Conservation (phyloP, 2,113 vertebrate genomes). For the Malaclemys terrapin region DNA sequence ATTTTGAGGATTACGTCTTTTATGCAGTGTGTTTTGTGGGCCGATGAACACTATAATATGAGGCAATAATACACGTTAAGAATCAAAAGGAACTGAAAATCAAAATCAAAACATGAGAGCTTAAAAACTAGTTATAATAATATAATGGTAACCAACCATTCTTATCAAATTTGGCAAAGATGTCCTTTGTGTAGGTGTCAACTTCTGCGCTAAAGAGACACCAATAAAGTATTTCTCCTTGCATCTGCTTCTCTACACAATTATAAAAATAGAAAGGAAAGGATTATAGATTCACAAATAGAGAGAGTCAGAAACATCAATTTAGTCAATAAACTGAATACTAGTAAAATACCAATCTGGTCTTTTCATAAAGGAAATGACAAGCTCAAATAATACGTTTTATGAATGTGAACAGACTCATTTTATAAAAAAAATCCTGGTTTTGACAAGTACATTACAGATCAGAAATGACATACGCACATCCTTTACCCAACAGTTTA, state of each 20-base stretch:
- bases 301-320: constrained; percentile 15
- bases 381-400: constrained; percentile 36
- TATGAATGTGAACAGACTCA: neutral
- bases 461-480: neutral
- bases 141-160: neutral
- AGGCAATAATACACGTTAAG: neutral
- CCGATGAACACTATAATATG: neutral
- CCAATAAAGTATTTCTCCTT: neutral
- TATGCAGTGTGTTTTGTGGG: neutral
- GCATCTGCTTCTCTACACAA: neutral
- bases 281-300: constrained; percentile 11
- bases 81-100: neutral
- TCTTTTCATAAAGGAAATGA: constrained; percentile 17
- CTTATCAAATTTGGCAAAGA: neutral
- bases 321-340: constrained; percentile 8
- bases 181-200: neutral
- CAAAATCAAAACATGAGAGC: neutral
- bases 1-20: neutral
- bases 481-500: constrained; percentile 11
- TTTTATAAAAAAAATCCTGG: constrained; percentile 4
- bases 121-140: neutral
- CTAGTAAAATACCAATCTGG: neutral
- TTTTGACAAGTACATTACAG: constrained; percentile 26
- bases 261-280: neutral
- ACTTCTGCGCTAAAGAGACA: neutral